phyloP scores from a whole-genome alignment of 2,797 vertebrate species.

The Streptopelia turtur region DNA sequence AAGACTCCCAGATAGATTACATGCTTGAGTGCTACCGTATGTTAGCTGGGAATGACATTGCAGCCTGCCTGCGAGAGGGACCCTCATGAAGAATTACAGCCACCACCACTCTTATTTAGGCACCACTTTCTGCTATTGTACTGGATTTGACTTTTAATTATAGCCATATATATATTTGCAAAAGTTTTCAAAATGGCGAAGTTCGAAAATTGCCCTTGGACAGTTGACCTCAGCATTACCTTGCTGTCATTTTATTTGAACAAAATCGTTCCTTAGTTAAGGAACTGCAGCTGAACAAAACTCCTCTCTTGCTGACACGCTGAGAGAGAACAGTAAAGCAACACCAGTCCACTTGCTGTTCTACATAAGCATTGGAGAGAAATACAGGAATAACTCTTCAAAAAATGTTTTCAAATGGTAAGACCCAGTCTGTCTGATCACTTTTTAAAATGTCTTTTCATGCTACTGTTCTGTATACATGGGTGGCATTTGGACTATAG shows the following conservation, averaged over 20 bases:
- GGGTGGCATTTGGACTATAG: neutral
- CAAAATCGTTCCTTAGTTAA: neutral
- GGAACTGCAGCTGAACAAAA: neutral
- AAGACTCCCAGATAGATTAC: constrained; percentile 50
- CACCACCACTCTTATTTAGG: neutral
- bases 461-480: neutral
- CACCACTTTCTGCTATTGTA: neutral
- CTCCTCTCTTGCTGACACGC: neutral
- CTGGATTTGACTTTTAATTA: neutral
- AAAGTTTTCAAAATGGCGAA: neutral
- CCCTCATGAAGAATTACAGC: neutral
- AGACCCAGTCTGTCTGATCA: neutral
- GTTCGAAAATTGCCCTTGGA: neutral
- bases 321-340: neutral
- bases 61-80: neutral
- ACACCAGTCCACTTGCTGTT: neutral
- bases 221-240: neutral
- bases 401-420: neutral
- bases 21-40: constrained; percentile 23
- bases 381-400: neutral
- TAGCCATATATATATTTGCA: neutral
- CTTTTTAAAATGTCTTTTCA: neutral
- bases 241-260: neutral
- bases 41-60: constrained; percentile 28
- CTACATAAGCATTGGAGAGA: neutral